These are phyloP conservation scores for Magallana gigas DNA, from an alignment of 1,140 invertebrate species.

Conservation along the genomic window DNA sequence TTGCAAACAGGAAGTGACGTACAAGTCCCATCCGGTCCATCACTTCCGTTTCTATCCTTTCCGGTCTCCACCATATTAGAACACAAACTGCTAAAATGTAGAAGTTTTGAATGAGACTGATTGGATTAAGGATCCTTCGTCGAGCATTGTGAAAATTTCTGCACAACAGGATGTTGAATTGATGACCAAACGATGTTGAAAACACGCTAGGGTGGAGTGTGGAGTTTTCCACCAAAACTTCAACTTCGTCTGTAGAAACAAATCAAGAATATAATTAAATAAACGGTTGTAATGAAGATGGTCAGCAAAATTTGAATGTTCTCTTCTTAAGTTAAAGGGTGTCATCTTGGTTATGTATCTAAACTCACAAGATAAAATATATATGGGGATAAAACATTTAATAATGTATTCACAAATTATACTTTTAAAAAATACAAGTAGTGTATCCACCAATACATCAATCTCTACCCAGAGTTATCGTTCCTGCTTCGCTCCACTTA, in stretches of 20 bases:
- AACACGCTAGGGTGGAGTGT: neutral
- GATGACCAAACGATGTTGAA: constrained; percentile 51
- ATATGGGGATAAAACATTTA: too few relatives aligned
- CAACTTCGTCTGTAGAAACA: constrained; percentile 3
- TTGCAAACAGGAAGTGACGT: constrained; percentile 10
- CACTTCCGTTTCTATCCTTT: constrained; percentile 48
- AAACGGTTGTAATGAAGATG: too few relatives aligned
- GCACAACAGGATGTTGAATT: constrained; percentile 25
- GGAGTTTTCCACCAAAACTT: constrained; percentile 21
- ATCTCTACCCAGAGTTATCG: too few relatives aligned
- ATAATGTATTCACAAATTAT: too few relatives aligned
- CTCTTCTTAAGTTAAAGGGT: too few relatives aligned
- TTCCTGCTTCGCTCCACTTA: too few relatives aligned
- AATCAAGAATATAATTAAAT: too few relatives aligned
- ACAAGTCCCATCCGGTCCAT: constrained; percentile 54
- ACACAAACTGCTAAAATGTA: constrained; percentile 56
- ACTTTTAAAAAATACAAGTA: too few relatives aligned
- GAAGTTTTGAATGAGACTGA: constrained; percentile 53
- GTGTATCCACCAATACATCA: too few relatives aligned
- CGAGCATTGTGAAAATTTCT: constrained; percentile 67
- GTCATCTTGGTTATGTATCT: too few relatives aligned
- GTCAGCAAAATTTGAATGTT: too few relatives aligned
- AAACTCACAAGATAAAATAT: too few relatives aligned
- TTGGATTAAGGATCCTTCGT: constrained; percentile 48
- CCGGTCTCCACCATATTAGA: constrained; percentile 54